phyloP scores from a whole-genome alignment of 2,888 invertebrate genomes.

The Ophion costatus region DNA sequence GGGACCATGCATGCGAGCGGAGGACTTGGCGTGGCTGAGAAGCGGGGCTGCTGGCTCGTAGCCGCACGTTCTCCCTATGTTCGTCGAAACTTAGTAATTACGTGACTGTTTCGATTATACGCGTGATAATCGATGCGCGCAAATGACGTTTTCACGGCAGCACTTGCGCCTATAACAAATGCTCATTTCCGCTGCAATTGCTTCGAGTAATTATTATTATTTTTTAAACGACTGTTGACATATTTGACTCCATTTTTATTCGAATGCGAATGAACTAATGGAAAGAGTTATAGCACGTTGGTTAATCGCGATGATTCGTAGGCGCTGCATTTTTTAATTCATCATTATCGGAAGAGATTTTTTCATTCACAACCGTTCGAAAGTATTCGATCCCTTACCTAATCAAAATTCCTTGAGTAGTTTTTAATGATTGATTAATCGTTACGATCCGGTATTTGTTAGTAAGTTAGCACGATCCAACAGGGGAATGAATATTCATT shows the following conservation, averaged over 20 bases:
- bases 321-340: no score
- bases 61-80: not conserved
- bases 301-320: no score
- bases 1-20: not conserved
- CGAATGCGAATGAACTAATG: not conserved
- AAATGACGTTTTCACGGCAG: not conserved
- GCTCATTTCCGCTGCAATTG: not conserved
- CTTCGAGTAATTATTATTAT: not conserved
- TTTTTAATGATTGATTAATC: no score
- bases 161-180: not conserved
- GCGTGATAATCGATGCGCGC: not conserved
- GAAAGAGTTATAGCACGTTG: no score
- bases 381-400: no score
- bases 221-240: not conserved
- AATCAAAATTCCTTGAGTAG: no score
- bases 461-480: no score
- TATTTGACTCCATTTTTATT: not conserved
- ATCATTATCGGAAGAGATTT: no score
- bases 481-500: no score
- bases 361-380: no score
- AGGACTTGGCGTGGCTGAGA: not conserved
- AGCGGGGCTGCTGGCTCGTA: not conserved
- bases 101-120: not conserved
- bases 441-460: no score
- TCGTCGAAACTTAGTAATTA: conserved; percentile 1